phyloP scores from a whole-genome alignment of 2,797 vertebrate genomes.

The Coreius guichenoti region DNA sequence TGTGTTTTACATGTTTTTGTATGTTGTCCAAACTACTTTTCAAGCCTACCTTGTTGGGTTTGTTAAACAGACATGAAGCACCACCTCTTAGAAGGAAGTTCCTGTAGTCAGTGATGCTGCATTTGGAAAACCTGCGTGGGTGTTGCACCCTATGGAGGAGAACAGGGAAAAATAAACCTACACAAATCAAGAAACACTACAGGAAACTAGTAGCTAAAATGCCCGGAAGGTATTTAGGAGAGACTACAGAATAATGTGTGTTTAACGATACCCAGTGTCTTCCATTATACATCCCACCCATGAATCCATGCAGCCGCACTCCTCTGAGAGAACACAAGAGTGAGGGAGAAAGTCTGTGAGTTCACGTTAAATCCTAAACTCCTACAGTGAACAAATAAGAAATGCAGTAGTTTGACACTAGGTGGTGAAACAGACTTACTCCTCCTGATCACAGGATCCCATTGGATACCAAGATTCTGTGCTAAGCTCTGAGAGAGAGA shows the following conservation, averaged over 20 bases:
- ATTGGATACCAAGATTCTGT: constrained; percentile 89
- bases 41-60: constrained; percentile 83
- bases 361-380: constrained; percentile 15
- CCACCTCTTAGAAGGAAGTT: constrained; percentile 85
- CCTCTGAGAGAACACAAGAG: constrained; percentile 70
- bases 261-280: constrained; percentile 82
- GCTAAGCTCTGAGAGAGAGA: constrained; percentile 87
- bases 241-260: background rate
- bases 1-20: background rate
- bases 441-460: constrained; percentile 85
- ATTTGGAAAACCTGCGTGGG: constrained; percentile 87
- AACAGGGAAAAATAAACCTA: constrained; percentile 14
- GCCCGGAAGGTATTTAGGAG: background rate
- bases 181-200: background rate
- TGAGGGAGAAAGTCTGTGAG: constrained; percentile 36
- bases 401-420: constrained; percentile 21
- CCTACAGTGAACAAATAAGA: constrained; percentile 5
- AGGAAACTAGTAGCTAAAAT: background rate
- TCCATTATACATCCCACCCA: constrained; percentile 92
- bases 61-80: constrained; percentile 88
- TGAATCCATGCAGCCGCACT: constrained; percentile 87
- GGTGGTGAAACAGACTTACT: constrained; percentile 73
- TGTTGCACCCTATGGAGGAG: constrained; percentile 81
- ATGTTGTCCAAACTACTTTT: background rate
- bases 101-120: constrained; percentile 87